Evolutionary conservation across 2,888 invertebrate species (phyloP).

Genomic region (Germaria angustata): DNA sequence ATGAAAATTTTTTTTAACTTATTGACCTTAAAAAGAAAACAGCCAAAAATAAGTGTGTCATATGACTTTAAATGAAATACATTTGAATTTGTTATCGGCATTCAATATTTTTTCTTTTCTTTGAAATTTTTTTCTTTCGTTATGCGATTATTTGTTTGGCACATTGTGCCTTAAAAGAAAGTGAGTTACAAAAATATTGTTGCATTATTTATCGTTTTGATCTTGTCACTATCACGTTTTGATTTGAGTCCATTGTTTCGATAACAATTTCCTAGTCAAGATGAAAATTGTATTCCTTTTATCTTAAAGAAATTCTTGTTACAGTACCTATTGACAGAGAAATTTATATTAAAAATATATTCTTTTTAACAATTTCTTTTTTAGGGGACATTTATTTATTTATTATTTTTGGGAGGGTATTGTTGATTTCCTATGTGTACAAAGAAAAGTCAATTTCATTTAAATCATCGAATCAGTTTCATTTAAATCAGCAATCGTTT

Average conservation of each 20-base stretch:
- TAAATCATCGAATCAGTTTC: neutral
- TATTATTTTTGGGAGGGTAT: neutral
- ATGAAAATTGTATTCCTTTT: neutral
- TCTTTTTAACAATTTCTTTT: neutral
- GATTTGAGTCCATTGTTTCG: constrained; percentile 44
- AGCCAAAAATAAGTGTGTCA: constrained; percentile 59
- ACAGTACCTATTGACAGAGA: neutral
- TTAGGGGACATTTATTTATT: neutral
- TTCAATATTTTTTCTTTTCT: neutral
- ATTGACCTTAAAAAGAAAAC: constrained; percentile 59
- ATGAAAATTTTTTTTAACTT: constrained; percentile 42
- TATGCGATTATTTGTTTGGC: constrained; percentile 6
- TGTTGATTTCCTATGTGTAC: neutral
- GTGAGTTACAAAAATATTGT: constrained; percentile 33
- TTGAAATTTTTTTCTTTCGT: neutral
- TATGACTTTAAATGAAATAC: constrained; percentile 55
- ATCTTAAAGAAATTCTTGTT: neutral
- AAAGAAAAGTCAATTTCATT: neutral
- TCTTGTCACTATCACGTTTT: constrained; percentile 53
- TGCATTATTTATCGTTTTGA: constrained; percentile 55
- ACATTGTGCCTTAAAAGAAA: constrained; percentile 36
- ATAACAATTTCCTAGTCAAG: constrained; percentile 24
- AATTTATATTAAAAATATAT: constrained; percentile 26
- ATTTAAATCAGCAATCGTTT: neutral
- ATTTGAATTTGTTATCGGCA: constrained; percentile 33